Conservation (phyloP, 2,797 vertebrate species). For the Eulemur albifrons region DNA sequence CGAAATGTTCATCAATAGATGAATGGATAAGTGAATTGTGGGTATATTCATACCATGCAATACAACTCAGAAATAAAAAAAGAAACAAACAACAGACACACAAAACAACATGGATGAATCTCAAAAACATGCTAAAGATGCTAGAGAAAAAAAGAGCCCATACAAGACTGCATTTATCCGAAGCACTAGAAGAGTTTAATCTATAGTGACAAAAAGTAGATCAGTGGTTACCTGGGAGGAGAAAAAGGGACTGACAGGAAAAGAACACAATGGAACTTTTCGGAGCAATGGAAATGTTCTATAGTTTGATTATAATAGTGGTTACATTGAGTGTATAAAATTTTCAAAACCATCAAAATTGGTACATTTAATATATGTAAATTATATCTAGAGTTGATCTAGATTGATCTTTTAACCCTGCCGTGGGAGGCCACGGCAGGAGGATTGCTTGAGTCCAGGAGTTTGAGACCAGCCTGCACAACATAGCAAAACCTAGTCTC, state of each 20-base stretch:
- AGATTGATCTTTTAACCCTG: neutral
- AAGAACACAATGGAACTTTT: neutral
- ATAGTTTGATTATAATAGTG: neutral
- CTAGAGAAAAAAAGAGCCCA: neutral
- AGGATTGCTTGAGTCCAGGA: neutral
- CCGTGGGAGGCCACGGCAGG: too few species aligned
- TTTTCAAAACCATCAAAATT: conserved; percentile 3
- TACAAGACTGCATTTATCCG: neutral
- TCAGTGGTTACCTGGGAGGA: neutral
- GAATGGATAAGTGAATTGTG: neutral
- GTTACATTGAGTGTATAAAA: neutral
- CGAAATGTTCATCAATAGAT: neutral
- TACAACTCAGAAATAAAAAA: neutral
- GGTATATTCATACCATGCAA: neutral
- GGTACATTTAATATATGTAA: neutral
- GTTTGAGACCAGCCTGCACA: neutral
- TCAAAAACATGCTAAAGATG: neutral
- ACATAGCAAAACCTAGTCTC: neutral
- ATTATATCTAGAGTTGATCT: neutral
- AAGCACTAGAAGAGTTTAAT: neutral
- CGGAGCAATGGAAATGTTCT: neutral
- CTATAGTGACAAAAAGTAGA: neutral
- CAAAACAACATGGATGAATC: neutral
- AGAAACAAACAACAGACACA: neutral
- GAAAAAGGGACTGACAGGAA: neutral